Evolutionary conservation across 2,797 vertebrate genomes (phyloP).

Genomic region (Simalia tracyae): DNA sequence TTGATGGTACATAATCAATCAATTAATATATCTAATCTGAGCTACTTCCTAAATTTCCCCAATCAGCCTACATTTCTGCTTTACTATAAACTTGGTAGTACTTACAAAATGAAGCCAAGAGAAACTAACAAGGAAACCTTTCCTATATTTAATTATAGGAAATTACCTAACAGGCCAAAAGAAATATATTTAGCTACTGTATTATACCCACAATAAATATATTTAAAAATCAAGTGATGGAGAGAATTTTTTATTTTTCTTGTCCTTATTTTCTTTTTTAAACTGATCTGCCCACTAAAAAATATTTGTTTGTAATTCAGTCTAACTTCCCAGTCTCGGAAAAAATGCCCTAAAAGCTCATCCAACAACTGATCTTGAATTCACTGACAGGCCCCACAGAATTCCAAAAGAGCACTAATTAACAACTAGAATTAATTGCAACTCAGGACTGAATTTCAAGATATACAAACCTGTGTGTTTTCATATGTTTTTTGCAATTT

Average conservation of each 20-base stretch:
- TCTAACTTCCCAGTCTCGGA: neutral
- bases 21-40: neutral
- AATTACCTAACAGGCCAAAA: neutral
- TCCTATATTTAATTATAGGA: neutral
- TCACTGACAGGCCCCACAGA: neutral
- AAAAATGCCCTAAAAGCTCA: neutral
- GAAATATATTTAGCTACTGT: neutral
- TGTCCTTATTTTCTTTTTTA: neutral
- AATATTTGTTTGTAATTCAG: neutral
- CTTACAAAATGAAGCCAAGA: neutral
- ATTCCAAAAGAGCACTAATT: neutral
- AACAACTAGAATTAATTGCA: neutral
- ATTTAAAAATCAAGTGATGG: neutral
- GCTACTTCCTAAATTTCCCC: neutral
- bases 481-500: slow-evolving; percentile 99
- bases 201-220: neutral
- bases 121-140: neutral
- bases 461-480: slow-evolving; percentile 88
- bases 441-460: neutral
- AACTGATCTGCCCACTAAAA: neutral
- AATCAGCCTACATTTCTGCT: neutral
- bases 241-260: neutral
- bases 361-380: neutral
- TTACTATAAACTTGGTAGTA: neutral
- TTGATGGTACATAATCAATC: neutral